Conservation (phyloP, 2,888 invertebrate species). For the Julus scanicus region DNA sequence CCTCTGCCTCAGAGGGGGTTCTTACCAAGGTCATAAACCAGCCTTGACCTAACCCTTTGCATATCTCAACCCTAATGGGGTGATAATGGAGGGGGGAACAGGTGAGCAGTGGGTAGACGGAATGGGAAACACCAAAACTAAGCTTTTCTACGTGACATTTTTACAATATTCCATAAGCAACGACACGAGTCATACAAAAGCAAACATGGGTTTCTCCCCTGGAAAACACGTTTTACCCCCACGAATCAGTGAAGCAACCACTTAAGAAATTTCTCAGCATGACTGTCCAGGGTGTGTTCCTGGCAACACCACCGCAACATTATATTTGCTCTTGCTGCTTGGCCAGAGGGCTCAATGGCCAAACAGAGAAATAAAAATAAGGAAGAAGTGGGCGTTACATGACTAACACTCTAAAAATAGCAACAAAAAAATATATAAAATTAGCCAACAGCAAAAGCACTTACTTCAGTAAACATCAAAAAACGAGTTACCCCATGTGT, state of each 20-base stretch:
- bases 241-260: background rate
- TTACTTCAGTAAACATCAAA: background rate
- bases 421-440: background rate
- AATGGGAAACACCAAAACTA: background rate
- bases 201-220: background rate
- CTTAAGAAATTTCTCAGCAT: background rate
- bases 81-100: background rate
- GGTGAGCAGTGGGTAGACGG: background rate
- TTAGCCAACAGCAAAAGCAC: background rate
- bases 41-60: slow-evolving; percentile 24
- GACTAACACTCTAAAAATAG: background rate
- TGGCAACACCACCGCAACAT: background rate
- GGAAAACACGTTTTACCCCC: background rate
- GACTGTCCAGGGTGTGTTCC: background rate
- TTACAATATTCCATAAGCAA: background rate
- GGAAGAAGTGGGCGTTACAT: background rate
- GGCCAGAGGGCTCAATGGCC: slow-evolving; percentile 15
- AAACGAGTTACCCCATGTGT: background rate
- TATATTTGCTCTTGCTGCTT: background rate
- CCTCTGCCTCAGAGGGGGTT: background rate
- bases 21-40: background rate
- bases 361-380: background rate
- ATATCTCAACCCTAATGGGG: background rate
- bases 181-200: background rate
- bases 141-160: background rate